Conservation (phyloP, 2,888 invertebrate species). For the Conomelus anceps region DNA sequence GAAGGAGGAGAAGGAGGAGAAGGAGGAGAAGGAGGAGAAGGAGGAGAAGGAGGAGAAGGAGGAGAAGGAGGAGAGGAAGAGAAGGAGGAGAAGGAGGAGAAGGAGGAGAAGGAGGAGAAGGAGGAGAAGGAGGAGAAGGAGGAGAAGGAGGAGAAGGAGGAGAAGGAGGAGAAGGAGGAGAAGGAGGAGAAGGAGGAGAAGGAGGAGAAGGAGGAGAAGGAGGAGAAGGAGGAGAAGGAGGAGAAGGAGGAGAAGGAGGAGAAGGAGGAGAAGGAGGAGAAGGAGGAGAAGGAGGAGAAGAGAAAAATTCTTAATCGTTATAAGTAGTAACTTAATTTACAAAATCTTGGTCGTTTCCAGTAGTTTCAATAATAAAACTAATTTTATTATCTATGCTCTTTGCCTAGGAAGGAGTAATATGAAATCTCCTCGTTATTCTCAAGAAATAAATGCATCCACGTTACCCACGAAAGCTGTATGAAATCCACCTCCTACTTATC, state of each 20-base stretch:
- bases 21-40: not conserved
- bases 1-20: not conserved
- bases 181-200: not conserved
- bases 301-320: too few relatives aligned
- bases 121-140: not conserved
- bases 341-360: too few relatives aligned
- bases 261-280: not conserved
- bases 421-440: not conserved
- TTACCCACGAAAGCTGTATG: not conserved
- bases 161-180: not conserved
- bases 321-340: too few relatives aligned
- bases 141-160: not conserved
- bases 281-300: not conserved
- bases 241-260: not conserved
- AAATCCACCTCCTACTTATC: not conserved
- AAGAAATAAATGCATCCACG: not conserved
- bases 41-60: not conserved
- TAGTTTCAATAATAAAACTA: too few relatives aligned
- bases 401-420: not conserved
- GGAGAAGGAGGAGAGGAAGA: not conserved
- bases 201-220: not conserved
- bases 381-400: too few relatives aligned
- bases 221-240: not conserved
- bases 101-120: not conserved
- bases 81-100: not conserved